Base-by-base conservation (phyloP, 2,888 invertebrate species). In the Hydrotaea cyrtoneurina region DNA sequence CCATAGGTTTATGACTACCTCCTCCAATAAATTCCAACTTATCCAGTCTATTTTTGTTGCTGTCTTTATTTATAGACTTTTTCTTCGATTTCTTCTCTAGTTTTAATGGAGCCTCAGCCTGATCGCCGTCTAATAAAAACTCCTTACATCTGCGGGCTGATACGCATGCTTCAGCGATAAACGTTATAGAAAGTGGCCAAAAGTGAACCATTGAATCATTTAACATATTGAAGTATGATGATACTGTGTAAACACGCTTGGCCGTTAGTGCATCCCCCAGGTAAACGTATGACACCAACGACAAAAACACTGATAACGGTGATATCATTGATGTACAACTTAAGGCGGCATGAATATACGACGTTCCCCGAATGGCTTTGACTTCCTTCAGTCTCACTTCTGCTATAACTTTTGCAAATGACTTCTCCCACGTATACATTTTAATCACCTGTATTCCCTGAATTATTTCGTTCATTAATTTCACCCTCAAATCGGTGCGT, bases 381-480 rank as follows among this genome's bases (percentile, higher is more conserved):
- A 96, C 94, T 92, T 96, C 96, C 90, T 95, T 95, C 86, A 95
- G 94, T 87, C 98, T 93, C 0, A 97, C 95, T 50, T 94, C 93
- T 7, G 95, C 95, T 8, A 98, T 95, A 43, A 97, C 93, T 53
- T 94, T 93, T 0, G 95, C 95, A 90, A 97, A 97, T 0, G 96
- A 96, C 53, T 94, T 94, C 91, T 97, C 97, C 95, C 97, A 97
- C 0, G 96, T 96, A 89, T 97, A 97, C 97, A 97, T 97, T 91
- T 97, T 97, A 86, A 97, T 96, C 0, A 97, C 96, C 83, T 96
- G 95, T 87, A 97, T 96, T 2, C 96, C 97, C 79, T 95, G 95
- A 46, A 97, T 95, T 0, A 97, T 95, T 91, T 97, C 98, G 90
- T 96, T 97, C 97, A 98, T 98, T 0, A 98, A 91, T 31, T 96